Conservation (phyloP, 2,888 invertebrate species). For the Abscondita cerata region DNA sequence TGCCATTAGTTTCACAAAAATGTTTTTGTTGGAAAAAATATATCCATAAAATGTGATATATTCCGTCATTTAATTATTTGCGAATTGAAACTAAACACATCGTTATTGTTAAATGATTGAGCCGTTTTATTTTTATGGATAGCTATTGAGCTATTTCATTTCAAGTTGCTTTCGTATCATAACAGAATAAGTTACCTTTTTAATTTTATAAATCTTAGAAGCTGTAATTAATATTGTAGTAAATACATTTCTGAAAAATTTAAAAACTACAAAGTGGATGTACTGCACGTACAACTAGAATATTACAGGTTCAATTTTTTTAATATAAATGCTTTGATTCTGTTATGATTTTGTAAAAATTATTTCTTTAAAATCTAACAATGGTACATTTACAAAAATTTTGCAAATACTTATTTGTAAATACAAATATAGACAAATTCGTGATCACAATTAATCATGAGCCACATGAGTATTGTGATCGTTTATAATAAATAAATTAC, state of each 20-base stretch:
- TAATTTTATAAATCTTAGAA: slow-evolving; percentile 12
- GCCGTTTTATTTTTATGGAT: slow-evolving; percentile 38
- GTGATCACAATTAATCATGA: slow-evolving; percentile 35
- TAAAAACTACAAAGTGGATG: slow-evolving; percentile 7
- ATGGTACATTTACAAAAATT: slow-evolving; percentile 40
- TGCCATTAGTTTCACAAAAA: slow-evolving; percentile 40
- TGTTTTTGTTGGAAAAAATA: slow-evolving; percentile 34
- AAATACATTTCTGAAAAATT: slow-evolving; percentile 1
- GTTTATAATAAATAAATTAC: slow-evolving; percentile 36
- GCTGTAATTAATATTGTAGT: slow-evolving; percentile 6
- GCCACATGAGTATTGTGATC: slow-evolving; percentile 47
- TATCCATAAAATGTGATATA: slow-evolving; percentile 39
- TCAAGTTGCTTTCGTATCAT: slow-evolving; percentile 11
- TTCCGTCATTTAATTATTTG: slow-evolving; percentile 36
- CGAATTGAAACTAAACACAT: slow-evolving; percentile 38
- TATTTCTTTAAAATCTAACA: slow-evolving; percentile 36
- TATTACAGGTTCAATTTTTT: not conserved
- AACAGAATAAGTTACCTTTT: slow-evolving; percentile 27
- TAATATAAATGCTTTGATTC: slow-evolving; percentile 14
- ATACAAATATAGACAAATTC: slow-evolving; percentile 7
- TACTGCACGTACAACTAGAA: slow-evolving; percentile 6
- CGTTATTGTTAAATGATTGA: slow-evolving; percentile 42
- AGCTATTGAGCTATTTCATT: slow-evolving; percentile 43
- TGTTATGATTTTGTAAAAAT: slow-evolving; percentile 37
- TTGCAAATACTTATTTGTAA: slow-evolving; percentile 19